Base-by-base conservation (phyloP, 2,113 vertebrate genomes). In the Phoenicopterus ruber region DNA sequence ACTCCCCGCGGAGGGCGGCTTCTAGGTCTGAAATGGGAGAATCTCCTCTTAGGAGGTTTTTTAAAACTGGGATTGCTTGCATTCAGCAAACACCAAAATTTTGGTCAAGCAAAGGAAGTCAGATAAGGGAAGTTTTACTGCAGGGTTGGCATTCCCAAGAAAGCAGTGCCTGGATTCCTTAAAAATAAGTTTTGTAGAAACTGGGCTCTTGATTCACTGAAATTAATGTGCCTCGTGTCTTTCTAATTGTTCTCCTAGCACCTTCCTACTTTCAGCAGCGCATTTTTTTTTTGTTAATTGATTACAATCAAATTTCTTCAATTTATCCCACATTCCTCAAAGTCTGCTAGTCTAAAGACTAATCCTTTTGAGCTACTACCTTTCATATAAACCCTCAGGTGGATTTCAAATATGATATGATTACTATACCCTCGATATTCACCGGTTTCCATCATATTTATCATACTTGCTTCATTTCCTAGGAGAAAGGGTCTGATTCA, bases 391-490 rank as follows among this genome's bases (percentile, higher is more conserved):
- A 69, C 92, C 59, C 94, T 97, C 94, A 95, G 92, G 94, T 98
- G 96, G 88, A 96, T 95, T 97, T 91, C 94, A 95, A 82, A 84
- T 62, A 84, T 40, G 82, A 82, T 92, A 69, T 88, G 96, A 95
- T 97, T 96, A 91, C 72, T 66, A 96, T 94, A 93, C 94, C 94
- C 93, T 95, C 71, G 78, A 46, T 93, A 95, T 89, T 96, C 96
- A 94, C 92, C 76, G 26, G 73, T 73, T 97, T 96, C 94, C 78
- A 92, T 94, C 93, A 91, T 97, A 98, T 98, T 97, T 97, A 98
- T 98, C 97, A 98, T 95, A 96, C 91, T 96, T 97, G 97, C 96
- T 98, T 98, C 96, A 96, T 98, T 98, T 98, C 98, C 88, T 65
- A 96, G 93, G 95, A 98, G 96, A 98, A 98, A 98, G 97, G 93